Evolutionary conservation across 1,140 invertebrate species (phyloP), one percentile per base, ranked within the genome.

Genomic region (Cheumatopsyche charites): DNA sequence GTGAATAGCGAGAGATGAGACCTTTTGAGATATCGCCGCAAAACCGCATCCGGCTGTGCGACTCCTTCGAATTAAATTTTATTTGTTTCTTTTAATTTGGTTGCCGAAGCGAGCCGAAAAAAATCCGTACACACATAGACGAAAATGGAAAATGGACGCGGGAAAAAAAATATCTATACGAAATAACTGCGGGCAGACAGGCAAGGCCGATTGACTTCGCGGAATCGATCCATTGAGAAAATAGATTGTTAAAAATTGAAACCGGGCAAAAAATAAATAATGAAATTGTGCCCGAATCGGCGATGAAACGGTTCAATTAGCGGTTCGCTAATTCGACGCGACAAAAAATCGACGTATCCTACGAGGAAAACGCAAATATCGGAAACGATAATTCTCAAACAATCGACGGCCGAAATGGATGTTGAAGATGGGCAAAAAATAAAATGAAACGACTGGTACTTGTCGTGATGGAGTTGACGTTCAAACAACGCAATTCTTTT

Each of bases 11-110:
- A 52, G 19, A 52, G 47, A 17, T 19, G 43, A 43, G 63, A 41
- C 42, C 62, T 66, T 36, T 66, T 66, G 63, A 66, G 43, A 41
- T 26, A 36, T 36, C 23, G 47, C 66, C 66, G 66, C 66, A 68
- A 55, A 36, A 68, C 66, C 66, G 66, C 66, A 68, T 68, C 66
- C 66, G 66, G 66, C 29, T 43, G 29, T 36, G 47, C 47, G 47
- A 66, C 63, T 25, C 42, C 42, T 26, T 42, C 63, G 41, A 66
- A 68, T 68, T 68, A 68, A 68, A 55, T 68, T 68, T 68, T 68
- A 68, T 68, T 68, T 68, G 45, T 68, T 68, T 42, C 66, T 47
- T 68, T 68, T 68, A 68, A 68, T 68, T 43, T 68, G 26, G 15
- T 23, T 7, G 9, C 66, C 26, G 23, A 15, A 41, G 15, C 17